Evolutionary conservation across 2,113 vertebrate genomes (phyloP).

Genomic region (Cairina moschata): DNA sequence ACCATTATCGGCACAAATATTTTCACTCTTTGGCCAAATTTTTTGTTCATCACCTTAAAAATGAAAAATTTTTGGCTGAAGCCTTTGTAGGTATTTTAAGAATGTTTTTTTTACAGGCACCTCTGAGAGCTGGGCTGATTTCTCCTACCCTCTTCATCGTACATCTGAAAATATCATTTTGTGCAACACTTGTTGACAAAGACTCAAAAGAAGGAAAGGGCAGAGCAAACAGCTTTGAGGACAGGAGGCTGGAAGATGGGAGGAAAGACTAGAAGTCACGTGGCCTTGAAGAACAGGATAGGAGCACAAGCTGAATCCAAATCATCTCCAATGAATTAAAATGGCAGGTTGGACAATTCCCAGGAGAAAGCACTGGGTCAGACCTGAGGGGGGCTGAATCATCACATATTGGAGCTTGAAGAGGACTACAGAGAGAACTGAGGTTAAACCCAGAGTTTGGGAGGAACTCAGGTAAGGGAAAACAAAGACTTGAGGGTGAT

Average conservation of each 20-base stretch:
- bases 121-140: not conserved
- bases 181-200: not conserved
- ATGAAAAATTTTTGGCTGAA: not conserved
- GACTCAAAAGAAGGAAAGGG: not conserved
- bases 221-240: not conserved
- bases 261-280: not conserved
- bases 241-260: not conserved
- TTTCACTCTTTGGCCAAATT: not conserved
- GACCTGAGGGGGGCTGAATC: not conserved
- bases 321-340: not conserved
- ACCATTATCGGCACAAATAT: not conserved
- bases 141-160: not conserved
- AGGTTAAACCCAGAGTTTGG: not conserved
- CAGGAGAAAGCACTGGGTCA: not conserved
- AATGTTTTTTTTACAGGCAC: not conserved
- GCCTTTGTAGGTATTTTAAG: not conserved
- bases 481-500: not conserved
- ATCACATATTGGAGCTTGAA: not conserved
- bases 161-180: not conserved
- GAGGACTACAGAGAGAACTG: not conserved
- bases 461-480: not conserved
- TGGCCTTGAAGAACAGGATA: not conserved
- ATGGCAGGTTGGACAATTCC: not conserved
- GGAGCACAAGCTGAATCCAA: not conserved
- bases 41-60: not conserved